phyloP scores from a whole-genome alignment of 1,140 invertebrate species.

The Colletes gigas region DNA sequence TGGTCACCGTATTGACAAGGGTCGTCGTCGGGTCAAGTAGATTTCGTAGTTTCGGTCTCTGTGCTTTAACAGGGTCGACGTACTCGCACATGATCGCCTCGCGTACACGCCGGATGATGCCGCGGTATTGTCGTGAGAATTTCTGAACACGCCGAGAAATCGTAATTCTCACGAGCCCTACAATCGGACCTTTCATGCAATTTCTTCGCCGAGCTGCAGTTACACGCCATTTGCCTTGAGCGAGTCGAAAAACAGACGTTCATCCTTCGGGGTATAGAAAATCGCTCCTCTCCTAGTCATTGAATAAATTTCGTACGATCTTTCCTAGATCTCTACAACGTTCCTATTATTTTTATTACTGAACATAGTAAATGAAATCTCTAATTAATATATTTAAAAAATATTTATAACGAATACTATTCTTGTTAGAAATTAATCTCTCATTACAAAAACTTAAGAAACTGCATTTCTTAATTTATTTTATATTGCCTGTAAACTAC shows the following conservation, averaged over 20 bases:
- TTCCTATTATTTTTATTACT: no score
- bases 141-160: constrained; percentile 44
- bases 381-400: no score
- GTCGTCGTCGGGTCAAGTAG: not conserved
- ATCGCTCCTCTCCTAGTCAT: not conserved
- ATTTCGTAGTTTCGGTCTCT: not conserved
- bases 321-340: no score
- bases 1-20: not conserved
- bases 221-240: constrained; percentile 36
- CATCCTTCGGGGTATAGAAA: not conserved
- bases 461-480: no score
- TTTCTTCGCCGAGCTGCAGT: constrained; percentile 43
- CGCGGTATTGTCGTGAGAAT: constrained; percentile 49
- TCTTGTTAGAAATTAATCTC: no score
- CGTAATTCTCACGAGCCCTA: constrained; percentile 57
- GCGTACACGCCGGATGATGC: not conserved
- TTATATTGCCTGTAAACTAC: no score
- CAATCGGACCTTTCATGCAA: constrained; percentile 43
- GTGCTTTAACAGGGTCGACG: not conserved
- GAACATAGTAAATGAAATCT: no score
- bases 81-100: constrained; percentile 6
- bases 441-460: no score
- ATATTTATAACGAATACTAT: no score
- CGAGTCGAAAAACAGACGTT: constrained; percentile 11
- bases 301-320: no score